These are phyloP conservation scores for Peribatodes rhomboidaria DNA, from an alignment of 2,888 invertebrate genomes.

Conservation along the genomic window DNA sequence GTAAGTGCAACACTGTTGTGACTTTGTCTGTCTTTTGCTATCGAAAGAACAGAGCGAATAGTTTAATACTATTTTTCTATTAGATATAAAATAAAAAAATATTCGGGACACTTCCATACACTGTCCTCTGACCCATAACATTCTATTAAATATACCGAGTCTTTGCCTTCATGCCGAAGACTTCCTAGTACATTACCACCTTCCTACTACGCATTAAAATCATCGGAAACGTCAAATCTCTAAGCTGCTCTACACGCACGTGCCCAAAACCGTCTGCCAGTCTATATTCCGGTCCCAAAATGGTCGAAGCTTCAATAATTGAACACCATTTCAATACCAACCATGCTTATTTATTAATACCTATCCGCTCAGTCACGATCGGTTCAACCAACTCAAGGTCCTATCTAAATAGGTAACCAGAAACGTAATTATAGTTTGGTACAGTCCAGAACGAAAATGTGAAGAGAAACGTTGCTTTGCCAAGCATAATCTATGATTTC, in stretches of 20 bases:
- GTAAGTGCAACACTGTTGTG: not conserved
- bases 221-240: constrained; percentile 10
- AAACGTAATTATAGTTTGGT: constrained; percentile 62
- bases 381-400: constrained; percentile 62
- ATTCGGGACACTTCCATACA: too few relatives aligned
- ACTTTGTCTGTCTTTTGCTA: not conserved
- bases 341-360: constrained; percentile 60
- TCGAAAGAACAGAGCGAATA: too few relatives aligned
- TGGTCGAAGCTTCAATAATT: constrained; percentile 64
- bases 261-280: constrained; percentile 39
- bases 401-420: constrained; percentile 65
- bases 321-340: constrained; percentile 63
- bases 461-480: not conserved
- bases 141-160: not conserved
- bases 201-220: constrained; percentile 3
- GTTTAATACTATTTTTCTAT: too few relatives aligned
- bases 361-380: constrained; percentile 70
- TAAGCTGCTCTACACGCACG: constrained; percentile 35
- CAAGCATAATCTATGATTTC: not conserved
- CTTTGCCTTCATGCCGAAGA: not conserved
- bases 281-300: constrained; percentile 56
- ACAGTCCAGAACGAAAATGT: constrained; percentile 26
- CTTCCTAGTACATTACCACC: not conserved
- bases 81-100: too few relatives aligned
- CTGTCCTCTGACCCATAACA: too few relatives aligned